Conservation (phyloP, 2,888 invertebrate species). For the Phorcus lineatus region DNA sequence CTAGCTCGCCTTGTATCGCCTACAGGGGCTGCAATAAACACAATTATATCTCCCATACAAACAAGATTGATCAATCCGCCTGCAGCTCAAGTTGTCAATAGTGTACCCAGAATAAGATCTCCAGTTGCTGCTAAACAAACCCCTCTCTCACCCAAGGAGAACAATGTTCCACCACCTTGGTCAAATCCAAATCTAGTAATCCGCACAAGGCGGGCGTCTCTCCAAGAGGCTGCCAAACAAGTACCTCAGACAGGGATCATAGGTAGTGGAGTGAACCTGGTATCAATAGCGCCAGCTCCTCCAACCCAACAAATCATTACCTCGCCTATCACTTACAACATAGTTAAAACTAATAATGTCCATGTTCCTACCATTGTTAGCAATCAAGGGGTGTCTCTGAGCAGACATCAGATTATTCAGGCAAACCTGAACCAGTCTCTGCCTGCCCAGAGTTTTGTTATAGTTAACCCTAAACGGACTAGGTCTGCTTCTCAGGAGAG, state of each 20-base stretch:
- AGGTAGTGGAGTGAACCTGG: constrained; percentile 14
- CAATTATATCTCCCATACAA: neutral
- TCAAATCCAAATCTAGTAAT: constrained; percentile 75
- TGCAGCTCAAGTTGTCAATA: neutral
- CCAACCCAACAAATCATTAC: neutral
- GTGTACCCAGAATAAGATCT: constrained; percentile 25
- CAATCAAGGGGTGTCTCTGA: constrained; percentile 28
- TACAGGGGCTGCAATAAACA: neutral
- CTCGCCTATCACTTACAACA: constrained; percentile 27
- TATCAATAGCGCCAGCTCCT: constrained; percentile 18
- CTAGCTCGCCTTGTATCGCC: neutral
- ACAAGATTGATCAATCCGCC: neutral
- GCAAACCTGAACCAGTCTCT: constrained; percentile 39
- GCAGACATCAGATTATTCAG: constrained; percentile 38
- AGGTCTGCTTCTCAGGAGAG: constrained; percentile 22
- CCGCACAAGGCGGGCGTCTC: constrained; percentile 69
- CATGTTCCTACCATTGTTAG: constrained; percentile 34
- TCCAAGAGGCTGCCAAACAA: constrained; percentile 38
- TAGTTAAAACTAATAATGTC: constrained; percentile 27
- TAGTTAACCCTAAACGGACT: constrained; percentile 35
- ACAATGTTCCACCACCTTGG: constrained; percentile 67
- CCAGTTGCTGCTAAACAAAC: constrained; percentile 19
- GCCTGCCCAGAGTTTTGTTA: constrained; percentile 40
- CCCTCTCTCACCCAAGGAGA: constrained; percentile 30
- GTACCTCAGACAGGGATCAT: neutral